phyloP scores from a whole-genome alignment of 1,140 invertebrate genomes.

The Eubasilissa regina region DNA sequence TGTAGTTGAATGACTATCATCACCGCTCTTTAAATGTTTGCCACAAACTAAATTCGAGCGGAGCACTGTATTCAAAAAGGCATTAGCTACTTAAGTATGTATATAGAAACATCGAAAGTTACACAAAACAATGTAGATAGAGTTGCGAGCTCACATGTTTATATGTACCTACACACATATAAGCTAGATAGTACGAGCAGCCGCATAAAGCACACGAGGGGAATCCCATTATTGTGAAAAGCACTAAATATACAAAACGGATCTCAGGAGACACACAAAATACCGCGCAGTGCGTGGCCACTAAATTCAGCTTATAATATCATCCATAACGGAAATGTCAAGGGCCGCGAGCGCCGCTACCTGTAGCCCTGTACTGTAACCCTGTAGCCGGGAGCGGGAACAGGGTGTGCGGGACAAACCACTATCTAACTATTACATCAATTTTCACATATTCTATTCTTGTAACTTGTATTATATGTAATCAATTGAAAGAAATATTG shows the following conservation, averaged over 20 bases:
- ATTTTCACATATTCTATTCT: too few relatives aligned
- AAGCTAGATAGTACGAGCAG: background rate
- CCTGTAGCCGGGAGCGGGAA: background rate
- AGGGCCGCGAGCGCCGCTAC: background rate
- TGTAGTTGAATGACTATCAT: too few relatives aligned
- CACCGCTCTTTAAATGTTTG: too few relatives aligned
- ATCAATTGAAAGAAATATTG: too few relatives aligned
- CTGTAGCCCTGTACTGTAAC: background rate
- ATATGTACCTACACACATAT: background rate
- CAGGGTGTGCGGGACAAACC: background rate
- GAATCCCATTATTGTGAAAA: constrained; percentile 44
- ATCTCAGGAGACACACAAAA: constrained; percentile 44
- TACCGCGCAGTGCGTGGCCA: constrained; percentile 32
- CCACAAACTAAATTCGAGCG: too few relatives aligned
- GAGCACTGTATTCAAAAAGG: too few relatives aligned
- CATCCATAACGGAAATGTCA: constrained; percentile 42
- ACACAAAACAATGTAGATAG: background rate
- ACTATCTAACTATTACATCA: background rate
- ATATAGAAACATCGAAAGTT: too few relatives aligned
- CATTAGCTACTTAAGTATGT: too few relatives aligned
- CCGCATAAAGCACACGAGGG: constrained; percentile 25
- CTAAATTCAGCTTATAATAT: constrained; percentile 43
- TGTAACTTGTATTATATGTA: too few relatives aligned
- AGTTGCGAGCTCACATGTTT: background rate
- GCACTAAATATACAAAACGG: constrained; percentile 44